Evolutionary conservation across 2,888 invertebrate species (phyloP), one percentile per base, ranked within the genome.

Genomic region (Agrotis segetum): DNA sequence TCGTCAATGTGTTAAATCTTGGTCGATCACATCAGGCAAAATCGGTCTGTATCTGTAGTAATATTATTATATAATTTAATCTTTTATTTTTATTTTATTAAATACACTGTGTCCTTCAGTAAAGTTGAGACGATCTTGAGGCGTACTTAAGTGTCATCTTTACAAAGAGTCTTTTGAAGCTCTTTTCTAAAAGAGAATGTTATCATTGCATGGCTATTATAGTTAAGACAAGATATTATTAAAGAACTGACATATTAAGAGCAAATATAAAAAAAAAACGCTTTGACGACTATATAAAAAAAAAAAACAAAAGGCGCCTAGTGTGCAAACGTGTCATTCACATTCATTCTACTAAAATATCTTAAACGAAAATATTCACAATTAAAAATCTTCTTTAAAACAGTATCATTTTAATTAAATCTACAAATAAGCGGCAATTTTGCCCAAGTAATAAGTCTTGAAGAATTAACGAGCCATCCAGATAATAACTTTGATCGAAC

Each of bases 371-470:
- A 52, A 24, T 4, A 47, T 29, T 34, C 65, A 17, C 34, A 44
- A 46, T 50, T n/a, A 55, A 34, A 40, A 47, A 71, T 52, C 21
- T 65, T 65, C 29, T 66, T n/a, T n/a, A 46, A 52, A 64, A 34
- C 61, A 50, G 34, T 60, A 77, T 63, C 19, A 49, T 63, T 49
- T 63, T 60, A 60, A 75, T 75, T 60, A 77, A 64, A 77, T 75
- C 63, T 70, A 47, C 24, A 52, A 72, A 59, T 58, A 40, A 55
- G 59, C 59, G 46, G 3, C 21, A 17, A 46, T 21, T 55, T 62
- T 13, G 21, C 69, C 47, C 11, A 68, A 62, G 40, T 76, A 64
- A 60, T 52, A 68, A 68, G 40, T 62, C 56, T 46, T 70, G 58
- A 59, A 49, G 71, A 64, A 46, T 77, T 75, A 75, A 70, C 75